phyloP scores from a whole-genome alignment of 1,140 invertebrate genomes.

The Matsumurasca onukii region DNA sequence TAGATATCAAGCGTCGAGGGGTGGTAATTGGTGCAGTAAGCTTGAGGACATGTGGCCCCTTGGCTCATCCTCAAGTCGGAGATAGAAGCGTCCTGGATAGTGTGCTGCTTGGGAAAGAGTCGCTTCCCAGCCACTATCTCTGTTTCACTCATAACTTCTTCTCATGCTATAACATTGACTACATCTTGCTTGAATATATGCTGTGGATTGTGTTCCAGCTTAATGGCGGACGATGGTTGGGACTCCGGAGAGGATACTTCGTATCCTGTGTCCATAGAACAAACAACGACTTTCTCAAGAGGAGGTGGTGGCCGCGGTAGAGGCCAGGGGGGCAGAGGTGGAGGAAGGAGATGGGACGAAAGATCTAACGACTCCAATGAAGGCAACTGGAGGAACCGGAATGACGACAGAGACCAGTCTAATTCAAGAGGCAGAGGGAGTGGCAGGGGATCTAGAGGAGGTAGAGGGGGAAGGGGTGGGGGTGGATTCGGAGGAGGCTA shows the following conservation, averaged over 20 bases:
- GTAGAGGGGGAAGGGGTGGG: conserved; percentile 11
- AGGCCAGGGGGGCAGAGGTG: neutral
- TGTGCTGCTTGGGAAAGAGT: too few species aligned
- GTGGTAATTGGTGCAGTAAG: too few species aligned
- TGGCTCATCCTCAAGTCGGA: too few species aligned
- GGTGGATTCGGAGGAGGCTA: neutral
- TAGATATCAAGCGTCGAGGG: too few species aligned
- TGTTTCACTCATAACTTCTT: too few species aligned
- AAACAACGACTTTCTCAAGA: neutral
- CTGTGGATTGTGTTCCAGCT: too few species aligned
- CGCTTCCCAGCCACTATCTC: too few species aligned
- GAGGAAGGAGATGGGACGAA: neutral
- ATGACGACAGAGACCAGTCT: conserved; percentile 7
- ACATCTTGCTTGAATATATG: too few species aligned
- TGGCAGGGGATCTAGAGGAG: conserved; percentile 10
- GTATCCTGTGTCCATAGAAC: neutral
- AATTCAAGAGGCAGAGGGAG: conserved; percentile 5
- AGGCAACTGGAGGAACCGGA: conserved; percentile 19
- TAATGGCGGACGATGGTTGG: conserved; percentile 31
- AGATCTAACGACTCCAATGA: conserved; percentile 1
- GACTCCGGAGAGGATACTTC: conserved; percentile 25
- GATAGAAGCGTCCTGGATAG: too few species aligned
- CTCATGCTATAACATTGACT: too few species aligned
- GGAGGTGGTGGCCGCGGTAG: neutral
- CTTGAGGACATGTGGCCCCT: too few species aligned